Base-by-base conservation (phyloP, 2,888 invertebrate genomes). In the Rhagonycha lutea region DNA sequence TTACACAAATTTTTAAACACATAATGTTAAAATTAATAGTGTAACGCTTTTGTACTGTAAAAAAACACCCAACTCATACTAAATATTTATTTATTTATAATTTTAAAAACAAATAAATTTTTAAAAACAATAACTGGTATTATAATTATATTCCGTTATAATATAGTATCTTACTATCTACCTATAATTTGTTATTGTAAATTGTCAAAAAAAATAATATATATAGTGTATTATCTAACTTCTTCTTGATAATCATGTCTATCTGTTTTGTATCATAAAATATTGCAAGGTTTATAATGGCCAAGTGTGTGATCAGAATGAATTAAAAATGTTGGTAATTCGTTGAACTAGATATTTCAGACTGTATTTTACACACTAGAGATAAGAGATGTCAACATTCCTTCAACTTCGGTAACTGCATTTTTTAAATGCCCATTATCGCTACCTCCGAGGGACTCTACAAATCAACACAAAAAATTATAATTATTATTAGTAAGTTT, bases 401-500 rank as follows among this genome's bases (percentile, higher is more conserved):
- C 93, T 85, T 93, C 93, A 89, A 93, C 92, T 85, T 93, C 93
- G 28, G 90, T 92, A 0, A 93, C 93, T 0, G 93, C 93, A 81
- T 91, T 90, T 68, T 93, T 91, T 3, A 93, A 86, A 82, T 93
- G 92, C 0, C 90, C 91, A 85, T 93, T 93, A 85, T 93, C 93
- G 79, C 91, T 88, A 80, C 87, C 89, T 0, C 90, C 90, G 70
- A 91, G 89, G 87, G 88, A 86, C 76, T 87, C 87, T 85, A 75
- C 29, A 82, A 5, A 26, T 12, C 11, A n/a, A 47, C n/a, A 47
- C 7, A 80, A 63, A 65, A 24, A 24, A 24, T 4, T n/a, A 61
- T 61, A 28, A 9, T 61, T 61, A 14, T 14, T 14, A 61, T 61
- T 12, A 61, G 12, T 8, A 14, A 61, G 14, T 12, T 61, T 12